phyloP scores from a whole-genome alignment of 2,113 vertebrate species.

The Protomyctophum bolini region DNA sequence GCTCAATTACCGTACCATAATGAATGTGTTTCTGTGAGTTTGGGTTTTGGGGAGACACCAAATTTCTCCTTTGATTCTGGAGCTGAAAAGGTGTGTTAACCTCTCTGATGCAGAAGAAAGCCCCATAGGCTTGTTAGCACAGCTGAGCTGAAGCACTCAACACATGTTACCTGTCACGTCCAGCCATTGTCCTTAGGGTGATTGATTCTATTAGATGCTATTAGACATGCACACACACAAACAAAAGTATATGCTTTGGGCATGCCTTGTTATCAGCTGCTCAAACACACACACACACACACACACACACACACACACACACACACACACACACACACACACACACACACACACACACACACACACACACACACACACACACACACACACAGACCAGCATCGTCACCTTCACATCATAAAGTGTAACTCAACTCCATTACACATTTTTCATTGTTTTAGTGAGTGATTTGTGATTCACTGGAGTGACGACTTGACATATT shows the following conservation, averaged over 20 bases:
- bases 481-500: background rate
- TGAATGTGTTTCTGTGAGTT: too few relatives aligned
- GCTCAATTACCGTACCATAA: too few relatives aligned
- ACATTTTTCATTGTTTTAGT: background rate
- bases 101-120: too few relatives aligned
- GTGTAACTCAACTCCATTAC: background rate
- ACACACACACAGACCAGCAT: too few relatives aligned
- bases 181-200: constrained; percentile 31
- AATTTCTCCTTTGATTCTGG: too few relatives aligned
- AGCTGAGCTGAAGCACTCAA: constrained; percentile 44
- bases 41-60: too few relatives aligned
- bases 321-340: too few relatives aligned
- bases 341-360: too few relatives aligned
- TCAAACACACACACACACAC: too few relatives aligned
- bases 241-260: background rate
- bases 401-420: background rate
- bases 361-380: too few relatives aligned
- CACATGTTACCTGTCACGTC: constrained; percentile 31
- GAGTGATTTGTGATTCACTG: constrained; percentile 5
- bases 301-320: too few relatives aligned
- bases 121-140: constrained; percentile 27
- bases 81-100: too few relatives aligned
- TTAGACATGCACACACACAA: constrained; percentile 1
- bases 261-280: background rate
- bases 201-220: constrained; percentile 22